phyloP scores from a whole-genome alignment of 2,797 vertebrate species.

The Myotis daubentonii region DNA sequence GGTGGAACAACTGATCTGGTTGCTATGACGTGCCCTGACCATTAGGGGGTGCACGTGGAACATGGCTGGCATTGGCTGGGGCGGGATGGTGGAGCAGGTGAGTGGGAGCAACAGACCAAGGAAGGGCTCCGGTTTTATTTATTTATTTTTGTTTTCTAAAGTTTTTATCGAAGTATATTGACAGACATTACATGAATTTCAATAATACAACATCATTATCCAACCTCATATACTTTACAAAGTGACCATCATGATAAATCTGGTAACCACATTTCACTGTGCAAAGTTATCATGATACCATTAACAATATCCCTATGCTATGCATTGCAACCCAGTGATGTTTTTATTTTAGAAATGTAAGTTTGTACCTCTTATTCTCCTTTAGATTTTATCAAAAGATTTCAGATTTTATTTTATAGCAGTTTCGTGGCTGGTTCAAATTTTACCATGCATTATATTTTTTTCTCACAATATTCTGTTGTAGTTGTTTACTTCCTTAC shows the following conservation, averaged over 20 bases:
- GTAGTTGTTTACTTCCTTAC: background rate
- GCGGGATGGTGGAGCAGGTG: no score
- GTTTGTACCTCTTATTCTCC: background rate
- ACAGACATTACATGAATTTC: background rate
- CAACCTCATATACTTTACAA: background rate
- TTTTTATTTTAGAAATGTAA: background rate
- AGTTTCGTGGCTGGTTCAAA: background rate
- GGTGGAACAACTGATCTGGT: fast-evolving
- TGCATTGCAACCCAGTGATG: background rate
- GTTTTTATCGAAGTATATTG: background rate
- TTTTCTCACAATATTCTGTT: background rate
- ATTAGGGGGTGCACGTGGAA: no score
- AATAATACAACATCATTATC: background rate
- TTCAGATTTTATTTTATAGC: background rate
- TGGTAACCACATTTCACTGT: background rate
- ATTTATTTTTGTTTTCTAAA: background rate
- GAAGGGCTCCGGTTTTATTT: background rate
- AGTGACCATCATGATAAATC: background rate
- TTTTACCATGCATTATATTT: background rate
- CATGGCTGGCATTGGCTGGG: no score
- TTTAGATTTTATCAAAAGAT: background rate
- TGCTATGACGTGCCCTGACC: no score
- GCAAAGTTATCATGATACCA: background rate
- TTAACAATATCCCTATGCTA: background rate
- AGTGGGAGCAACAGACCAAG: no score